Evolutionary conservation across 1,140 invertebrate species (phyloP).

Genomic region (Ceratina australensis): DNA sequence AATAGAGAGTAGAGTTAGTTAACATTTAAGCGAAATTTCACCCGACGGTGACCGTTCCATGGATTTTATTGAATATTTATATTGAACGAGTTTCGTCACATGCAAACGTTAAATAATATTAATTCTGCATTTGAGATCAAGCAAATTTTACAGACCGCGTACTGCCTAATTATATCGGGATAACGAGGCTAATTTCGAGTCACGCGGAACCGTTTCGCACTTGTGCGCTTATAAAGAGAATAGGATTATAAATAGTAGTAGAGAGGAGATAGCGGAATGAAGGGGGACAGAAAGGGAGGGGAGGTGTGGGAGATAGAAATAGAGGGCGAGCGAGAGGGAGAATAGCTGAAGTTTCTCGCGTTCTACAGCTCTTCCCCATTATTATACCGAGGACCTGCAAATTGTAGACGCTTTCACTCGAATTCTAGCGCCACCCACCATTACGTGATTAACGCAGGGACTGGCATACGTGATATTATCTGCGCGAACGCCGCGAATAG

Average conservation of each 20-base stretch:
- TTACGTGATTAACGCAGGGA: constrained; percentile 54
- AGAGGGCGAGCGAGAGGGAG: neutral
- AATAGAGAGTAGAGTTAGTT: too few relatives aligned
- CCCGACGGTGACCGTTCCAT: too few relatives aligned
- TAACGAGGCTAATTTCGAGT: constrained; percentile 60
- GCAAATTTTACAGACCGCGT: constrained; percentile 35
- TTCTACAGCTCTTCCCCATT: constrained; percentile 54
- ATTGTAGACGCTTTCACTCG: constrained; percentile 47
- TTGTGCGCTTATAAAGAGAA: constrained; percentile 65
- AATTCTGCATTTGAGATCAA: neutral
- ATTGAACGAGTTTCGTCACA: too few relatives aligned
- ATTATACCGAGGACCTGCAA: constrained; percentile 57
- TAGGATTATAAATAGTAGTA: constrained; percentile 65
- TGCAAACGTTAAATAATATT: too few relatives aligned
- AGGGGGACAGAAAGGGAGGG: constrained; percentile 8
- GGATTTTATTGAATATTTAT: too few relatives aligned
- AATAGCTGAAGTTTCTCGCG: constrained; percentile 22
- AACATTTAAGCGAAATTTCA: too few relatives aligned
- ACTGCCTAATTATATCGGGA: constrained; percentile 60
- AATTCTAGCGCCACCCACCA: constrained; percentile 44
- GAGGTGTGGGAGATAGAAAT: neutral
- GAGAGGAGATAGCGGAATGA: constrained; percentile 15
- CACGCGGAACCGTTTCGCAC: constrained; percentile 50
- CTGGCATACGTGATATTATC: constrained; percentile 49
- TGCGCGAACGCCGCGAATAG: constrained; percentile 27